Conservation (phyloP, 2,888 invertebrate genomes). For the Chesias legatella region DNA sequence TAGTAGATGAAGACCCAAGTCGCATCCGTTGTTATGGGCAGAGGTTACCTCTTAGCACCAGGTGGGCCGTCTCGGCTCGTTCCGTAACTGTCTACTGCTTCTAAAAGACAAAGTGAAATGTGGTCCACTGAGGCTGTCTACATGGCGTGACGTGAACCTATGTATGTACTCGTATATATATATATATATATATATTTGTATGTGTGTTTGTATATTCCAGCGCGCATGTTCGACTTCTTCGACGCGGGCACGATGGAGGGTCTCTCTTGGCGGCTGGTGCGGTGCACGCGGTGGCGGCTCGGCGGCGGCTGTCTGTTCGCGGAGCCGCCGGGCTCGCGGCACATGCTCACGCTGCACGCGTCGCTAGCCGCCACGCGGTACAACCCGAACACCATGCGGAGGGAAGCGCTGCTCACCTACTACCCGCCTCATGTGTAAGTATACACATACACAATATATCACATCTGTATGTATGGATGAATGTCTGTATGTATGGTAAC, state of each 20-base stretch:
- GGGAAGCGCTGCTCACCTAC: constrained; percentile 90
- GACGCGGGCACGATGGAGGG: constrained; percentile 96
- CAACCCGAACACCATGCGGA: constrained; percentile 75
- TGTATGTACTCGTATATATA: no score
- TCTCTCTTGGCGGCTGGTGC: constrained; percentile 89
- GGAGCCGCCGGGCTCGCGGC: constrained; percentile 50
- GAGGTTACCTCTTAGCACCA: no score
- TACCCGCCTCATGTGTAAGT: constrained; percentile 93
- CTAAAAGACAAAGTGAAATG: no score
- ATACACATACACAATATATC: constrained; percentile 7
- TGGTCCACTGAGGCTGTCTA: no score
- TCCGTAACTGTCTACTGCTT: no score
- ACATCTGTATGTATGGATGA: no score
- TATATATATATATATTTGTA: background rate
- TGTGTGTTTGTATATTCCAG: constrained; percentile 72
- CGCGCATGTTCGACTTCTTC: constrained; percentile 96
- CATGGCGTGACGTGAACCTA: no score
- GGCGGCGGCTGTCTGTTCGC: constrained; percentile 72
- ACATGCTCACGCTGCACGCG: constrained; percentile 86
- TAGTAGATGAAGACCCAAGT: no score
- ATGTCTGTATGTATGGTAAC: no score
- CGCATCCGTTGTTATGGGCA: no score
- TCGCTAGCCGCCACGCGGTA: constrained; percentile 54
- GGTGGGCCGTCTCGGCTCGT: no score
- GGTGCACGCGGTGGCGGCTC: constrained; percentile 81